These are phyloP conservation scores for Stictocephala bisonia DNA, from an alignment of 2,888 invertebrate species.

Conservation along the genomic window DNA sequence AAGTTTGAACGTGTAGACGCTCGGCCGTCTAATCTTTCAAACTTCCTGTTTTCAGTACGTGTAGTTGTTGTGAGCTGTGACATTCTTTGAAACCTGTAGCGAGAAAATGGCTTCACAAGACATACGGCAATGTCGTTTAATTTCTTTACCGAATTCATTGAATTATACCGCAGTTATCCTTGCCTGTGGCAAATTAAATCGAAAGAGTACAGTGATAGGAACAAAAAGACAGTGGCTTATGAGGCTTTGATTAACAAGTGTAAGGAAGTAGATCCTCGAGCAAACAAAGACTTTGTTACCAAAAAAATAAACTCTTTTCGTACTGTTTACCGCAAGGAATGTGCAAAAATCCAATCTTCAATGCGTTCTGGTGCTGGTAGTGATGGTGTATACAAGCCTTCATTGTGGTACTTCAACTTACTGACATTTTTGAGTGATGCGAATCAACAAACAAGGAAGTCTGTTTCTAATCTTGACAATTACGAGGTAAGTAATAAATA, in stretches of 20 bases:
- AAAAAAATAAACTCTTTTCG: no score
- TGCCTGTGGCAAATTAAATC: constrained; percentile 28
- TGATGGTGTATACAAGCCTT: no score
- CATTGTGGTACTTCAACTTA: no score
- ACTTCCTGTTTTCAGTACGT: constrained; percentile 21
- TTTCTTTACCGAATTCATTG: constrained; percentile 7
- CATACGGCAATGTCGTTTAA: constrained; percentile 9
- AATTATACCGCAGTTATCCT: constrained; percentile 19
- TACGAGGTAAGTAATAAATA: no score
- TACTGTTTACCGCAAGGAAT: no score
- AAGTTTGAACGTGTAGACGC: constrained; percentile 12
- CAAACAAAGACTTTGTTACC: no score
- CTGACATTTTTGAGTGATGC: no score
- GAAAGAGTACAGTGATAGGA: constrained; percentile 30
- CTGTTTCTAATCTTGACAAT: no score
- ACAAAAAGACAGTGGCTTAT: background rate
- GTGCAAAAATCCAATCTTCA: no score
- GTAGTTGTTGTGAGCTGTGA: background rate
- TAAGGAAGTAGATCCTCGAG: no score
- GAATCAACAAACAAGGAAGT: no score
- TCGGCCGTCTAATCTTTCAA: constrained; percentile 2
- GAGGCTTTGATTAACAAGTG: constrained; percentile 22
- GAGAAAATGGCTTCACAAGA: constrained; percentile 28
- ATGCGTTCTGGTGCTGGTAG: no score
- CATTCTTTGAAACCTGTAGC: background rate